These are phyloP conservation scores for Bagarius yarrelli DNA, from an alignment of 2,113 vertebrate genomes.

Conservation along the genomic window DNA sequence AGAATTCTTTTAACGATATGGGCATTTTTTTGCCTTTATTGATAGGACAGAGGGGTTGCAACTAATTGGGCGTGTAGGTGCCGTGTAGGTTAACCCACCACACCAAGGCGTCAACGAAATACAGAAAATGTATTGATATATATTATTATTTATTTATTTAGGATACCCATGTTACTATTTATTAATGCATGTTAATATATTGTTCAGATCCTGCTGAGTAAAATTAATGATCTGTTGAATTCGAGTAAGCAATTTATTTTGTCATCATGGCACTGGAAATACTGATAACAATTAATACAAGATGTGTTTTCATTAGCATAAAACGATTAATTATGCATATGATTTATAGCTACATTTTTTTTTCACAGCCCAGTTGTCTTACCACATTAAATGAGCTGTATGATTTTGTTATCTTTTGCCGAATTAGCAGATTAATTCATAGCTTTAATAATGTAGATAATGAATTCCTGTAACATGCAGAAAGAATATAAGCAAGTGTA, in stretches of 20 bases:
- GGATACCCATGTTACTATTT: too few relatives aligned
- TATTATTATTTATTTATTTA: too few relatives aligned
- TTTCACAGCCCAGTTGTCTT: conserved; percentile 3
- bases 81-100: too few relatives aligned
- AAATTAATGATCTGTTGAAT: neutral
- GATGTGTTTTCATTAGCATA: neutral
- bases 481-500: too few relatives aligned
- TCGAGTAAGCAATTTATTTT: neutral
- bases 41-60: too few relatives aligned
- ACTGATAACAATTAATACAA: neutral
- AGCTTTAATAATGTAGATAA: neutral
- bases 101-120: too few relatives aligned
- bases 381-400: neutral
- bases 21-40: too few relatives aligned
- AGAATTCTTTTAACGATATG: neutral
- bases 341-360: neutral
- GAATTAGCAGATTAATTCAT: neutral
- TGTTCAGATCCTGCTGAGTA: neutral
- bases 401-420: neutral
- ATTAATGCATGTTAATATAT: too few relatives aligned
- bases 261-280: neutral
- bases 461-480: too few relatives aligned
- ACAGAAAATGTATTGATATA: too few relatives aligned
- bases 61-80: too few relatives aligned
- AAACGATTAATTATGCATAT: neutral